Evolutionary conservation across 2,888 invertebrate genomes (phyloP), one percentile per base, ranked within the genome.

Genomic region (Hypomecis atomaria): DNA sequence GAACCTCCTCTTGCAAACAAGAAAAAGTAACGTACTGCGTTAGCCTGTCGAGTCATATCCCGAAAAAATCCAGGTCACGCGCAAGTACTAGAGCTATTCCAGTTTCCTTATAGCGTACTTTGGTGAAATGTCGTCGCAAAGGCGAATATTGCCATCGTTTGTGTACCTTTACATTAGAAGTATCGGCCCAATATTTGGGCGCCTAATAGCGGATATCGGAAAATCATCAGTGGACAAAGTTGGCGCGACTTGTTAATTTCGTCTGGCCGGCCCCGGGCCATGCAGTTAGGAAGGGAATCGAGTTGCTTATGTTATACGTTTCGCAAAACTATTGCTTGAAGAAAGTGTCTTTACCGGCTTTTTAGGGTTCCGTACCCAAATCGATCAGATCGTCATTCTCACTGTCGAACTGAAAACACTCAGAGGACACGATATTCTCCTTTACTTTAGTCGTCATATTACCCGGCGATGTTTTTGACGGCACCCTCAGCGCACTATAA

Each of bases 181-280:
- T 63, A 70, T 66, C 62, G 63, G 42, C 49, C 10, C 59, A 65
- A 65, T 65, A 65, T 65, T 68, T 57, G 56, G 62, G 55, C 33
- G 36, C 45, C 49, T 67, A 67, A 69, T 67, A 70, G 66, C 70
- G 72, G 72, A 72, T 72, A 72, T 72, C 52, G 72, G 69, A 72
- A 72, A 72, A 52, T 66, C 62, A 72, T 72, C 72, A 72, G 67
- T 33, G 59, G 64, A 53, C 60, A 34, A 64, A 59, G 56, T 71
- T 61, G 62, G 55, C n/a, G 60, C 56, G 57, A 53, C 65, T 70
- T 66, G 69, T 69, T 70, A 69, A 70, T 72, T 70, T 65, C 48
- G 37, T 40, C 42, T 36, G 65, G 49, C 40, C 49, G 8, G 43
- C 11, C 54, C 13, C 62, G 48, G 50, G 52, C 60, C 56, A 59